Evolutionary conservation across 2,888 invertebrate species (phyloP).

Genomic region (Steinernema scapterisci): DNA sequence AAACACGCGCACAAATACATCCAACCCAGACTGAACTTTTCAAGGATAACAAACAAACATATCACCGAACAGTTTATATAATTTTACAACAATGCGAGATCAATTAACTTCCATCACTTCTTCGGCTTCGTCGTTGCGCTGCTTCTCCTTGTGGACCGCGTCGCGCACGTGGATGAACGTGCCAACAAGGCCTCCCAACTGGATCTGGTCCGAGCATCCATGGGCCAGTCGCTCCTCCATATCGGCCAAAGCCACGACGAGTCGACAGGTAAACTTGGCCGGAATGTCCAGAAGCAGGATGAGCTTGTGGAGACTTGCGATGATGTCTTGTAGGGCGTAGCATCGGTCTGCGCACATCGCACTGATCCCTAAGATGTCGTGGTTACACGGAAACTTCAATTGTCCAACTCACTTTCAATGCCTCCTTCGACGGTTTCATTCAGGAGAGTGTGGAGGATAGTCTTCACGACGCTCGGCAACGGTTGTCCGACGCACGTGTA

Average conservation of each 20-base stretch:
- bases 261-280: conserved; percentile 67
- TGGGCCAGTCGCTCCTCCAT: conserved; percentile 83
- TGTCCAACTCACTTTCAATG: conserved; percentile 48
- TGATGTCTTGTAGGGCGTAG: conserved; percentile 86
- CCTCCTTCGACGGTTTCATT: conserved; percentile 66
- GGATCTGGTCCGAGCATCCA: conserved; percentile 88
- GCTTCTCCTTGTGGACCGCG: conserved; percentile 21
- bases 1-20: no score
- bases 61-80: no score
- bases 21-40: no score
- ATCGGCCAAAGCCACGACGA: conserved; percentile 85
- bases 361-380: conserved; percentile 73
- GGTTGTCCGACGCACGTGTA: conserved; percentile 98
- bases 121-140: background rate
- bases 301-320: conserved; percentile 85
- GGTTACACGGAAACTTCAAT: no score
- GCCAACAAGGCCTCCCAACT: conserved; percentile 83
- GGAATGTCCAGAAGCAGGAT: conserved; percentile 70
- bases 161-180: conserved; percentile 75
- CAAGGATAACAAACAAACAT: no score
- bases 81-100: conserved; percentile 44
- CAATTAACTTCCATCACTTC: conserved; percentile 18
- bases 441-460: conserved; percentile 82
- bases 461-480: conserved; percentile 83
- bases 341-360: conserved; percentile 83